phyloP scores from a whole-genome alignment of 2,797 vertebrate species.

The Poecile montanus region DNA sequence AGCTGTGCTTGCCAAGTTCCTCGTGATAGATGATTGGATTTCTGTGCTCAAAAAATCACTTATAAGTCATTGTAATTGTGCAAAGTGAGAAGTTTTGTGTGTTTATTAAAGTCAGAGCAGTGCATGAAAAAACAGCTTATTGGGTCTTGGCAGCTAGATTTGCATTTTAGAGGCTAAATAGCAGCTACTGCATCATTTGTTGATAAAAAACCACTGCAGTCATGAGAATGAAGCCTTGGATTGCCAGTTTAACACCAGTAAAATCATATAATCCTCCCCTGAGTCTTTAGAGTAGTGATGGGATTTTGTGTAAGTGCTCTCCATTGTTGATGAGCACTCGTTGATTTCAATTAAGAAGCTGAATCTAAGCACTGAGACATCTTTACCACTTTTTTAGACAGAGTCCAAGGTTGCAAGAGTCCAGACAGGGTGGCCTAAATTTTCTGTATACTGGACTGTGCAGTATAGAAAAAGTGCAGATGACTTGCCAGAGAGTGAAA shows the following conservation, averaged over 20 bases:
- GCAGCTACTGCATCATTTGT: neutral
- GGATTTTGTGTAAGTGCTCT: neutral
- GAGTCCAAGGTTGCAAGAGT: neutral
- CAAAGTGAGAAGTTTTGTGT: neutral
- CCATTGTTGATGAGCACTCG: neutral
- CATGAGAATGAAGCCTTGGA: neutral
- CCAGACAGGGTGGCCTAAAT: neutral
- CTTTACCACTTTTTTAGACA: neutral
- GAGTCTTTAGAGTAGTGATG: neutral
- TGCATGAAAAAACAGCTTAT: neutral
- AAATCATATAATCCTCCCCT: neutral
- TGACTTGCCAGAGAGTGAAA: neutral
- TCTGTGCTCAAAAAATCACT: neutral
- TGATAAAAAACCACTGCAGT: neutral
- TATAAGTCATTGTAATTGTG: neutral
- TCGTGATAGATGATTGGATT: neutral
- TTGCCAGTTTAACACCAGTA: neutral
- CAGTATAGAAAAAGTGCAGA: neutral
- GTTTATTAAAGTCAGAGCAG: neutral
- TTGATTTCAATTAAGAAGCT: neutral
- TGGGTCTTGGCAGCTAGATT: neutral
- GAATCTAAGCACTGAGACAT: neutral
- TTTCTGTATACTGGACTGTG: neutral
- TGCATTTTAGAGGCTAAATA: neutral
- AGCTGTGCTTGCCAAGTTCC: neutral